Base-by-base conservation (phyloP, 2,888 invertebrate genomes). In the Euclidia mi region DNA sequence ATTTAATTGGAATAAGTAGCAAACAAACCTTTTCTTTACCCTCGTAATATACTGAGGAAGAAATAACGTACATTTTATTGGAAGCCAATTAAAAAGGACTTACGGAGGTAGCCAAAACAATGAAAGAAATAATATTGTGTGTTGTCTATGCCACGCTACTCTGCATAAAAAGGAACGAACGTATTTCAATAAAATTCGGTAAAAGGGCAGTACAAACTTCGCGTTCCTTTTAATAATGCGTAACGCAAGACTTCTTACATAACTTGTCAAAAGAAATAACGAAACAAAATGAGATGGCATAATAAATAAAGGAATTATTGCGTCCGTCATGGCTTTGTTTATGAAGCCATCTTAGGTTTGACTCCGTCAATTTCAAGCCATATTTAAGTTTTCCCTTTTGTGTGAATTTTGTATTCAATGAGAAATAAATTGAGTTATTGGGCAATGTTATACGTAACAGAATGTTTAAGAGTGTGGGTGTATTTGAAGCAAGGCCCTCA, bases 261-360 rank as follows among this genome's bases (percentile, higher is more conserved):
- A 67, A 71, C 67, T 78, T 72, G 70, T 75, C 51, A 79, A 78
- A 81, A 76, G 70, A 79, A 82, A 78, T 68, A 79, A 76, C 61
- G 68, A 78, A 80, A 78, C 70, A 79, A 76, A 73, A 71, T 67
- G 56, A 60, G 64, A 81, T 71, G 71, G 76, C 81, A 83, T 84
- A 83, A 83, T 80, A 82, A 84, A 84, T 82, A 77, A 83, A 79
- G 65, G 65, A 80, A 85, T 85, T 83, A 85, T 87, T 87, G 79
- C 73, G 71, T 74, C 64, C 68, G 79, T 81, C 80, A 71, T 76
- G 71, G 75, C 77, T 82, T 82, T 84, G 78, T 83, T 76, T 75
- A 65, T 53, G 64, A 74, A 78, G 56, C 65, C 55, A 58, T 67
- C 64, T 60, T 74, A 71, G 73, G 71, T 61, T 58, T 66, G 62